Evolutionary conservation across 2,888 invertebrate genomes (phyloP).

Genomic region (Limnephilus auricula): DNA sequence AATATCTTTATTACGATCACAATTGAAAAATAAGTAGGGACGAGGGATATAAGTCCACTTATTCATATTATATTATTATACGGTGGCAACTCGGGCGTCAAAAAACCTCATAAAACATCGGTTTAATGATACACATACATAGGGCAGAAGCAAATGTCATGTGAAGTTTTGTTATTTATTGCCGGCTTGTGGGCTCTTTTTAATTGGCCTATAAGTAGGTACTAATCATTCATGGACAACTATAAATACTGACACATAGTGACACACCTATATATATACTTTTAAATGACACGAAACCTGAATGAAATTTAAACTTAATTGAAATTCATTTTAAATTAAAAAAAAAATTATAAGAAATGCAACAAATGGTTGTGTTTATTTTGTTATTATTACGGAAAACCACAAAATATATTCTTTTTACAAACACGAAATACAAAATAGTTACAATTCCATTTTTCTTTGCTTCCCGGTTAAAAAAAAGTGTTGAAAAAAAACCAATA

Average conservation of each 20-base stretch:
- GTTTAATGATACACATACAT: conserved; percentile 34
- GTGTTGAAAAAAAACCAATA: too few species aligned
- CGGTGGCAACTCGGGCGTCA: conserved; percentile 5
- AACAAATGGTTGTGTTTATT: too few species aligned
- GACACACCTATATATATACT: too few species aligned
- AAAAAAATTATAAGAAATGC: too few species aligned
- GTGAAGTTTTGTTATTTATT: conserved; percentile 28
- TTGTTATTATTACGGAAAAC: too few species aligned
- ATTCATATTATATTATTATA: neutral
- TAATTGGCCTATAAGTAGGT: neutral
- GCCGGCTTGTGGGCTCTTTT: neutral
- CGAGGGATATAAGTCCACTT: neutral
- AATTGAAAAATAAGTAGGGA: neutral
- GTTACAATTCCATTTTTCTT: too few species aligned
- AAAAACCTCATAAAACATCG: conserved; percentile 39
- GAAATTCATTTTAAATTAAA: too few species aligned
- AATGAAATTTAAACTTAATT: too few species aligned
- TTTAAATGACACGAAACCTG: too few species aligned
- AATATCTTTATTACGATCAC: neutral
- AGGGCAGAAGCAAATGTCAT: conserved; percentile 31
- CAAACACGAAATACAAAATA: too few species aligned
- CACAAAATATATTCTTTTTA: too few species aligned
- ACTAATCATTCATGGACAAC: neutral
- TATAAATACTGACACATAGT: neutral
- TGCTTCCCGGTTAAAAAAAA: too few species aligned